Conservation (phyloP, 2,888 invertebrate genomes). For the Eilema caniola region DNA sequence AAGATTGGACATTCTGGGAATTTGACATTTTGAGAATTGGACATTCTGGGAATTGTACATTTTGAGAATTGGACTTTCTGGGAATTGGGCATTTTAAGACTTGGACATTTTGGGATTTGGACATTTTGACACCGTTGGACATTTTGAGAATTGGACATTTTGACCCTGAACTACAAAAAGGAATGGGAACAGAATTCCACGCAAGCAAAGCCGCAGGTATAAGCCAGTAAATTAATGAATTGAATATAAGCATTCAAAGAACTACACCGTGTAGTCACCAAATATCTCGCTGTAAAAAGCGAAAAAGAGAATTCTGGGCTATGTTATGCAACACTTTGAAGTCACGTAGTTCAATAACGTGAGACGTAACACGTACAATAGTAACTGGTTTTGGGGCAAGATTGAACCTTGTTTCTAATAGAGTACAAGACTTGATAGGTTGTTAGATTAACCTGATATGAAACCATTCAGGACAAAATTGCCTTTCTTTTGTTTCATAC, state of each 20-base stretch:
- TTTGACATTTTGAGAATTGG: no score
- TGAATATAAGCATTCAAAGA: not conserved
- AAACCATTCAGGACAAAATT: not conserved
- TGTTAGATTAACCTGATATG: constrained; percentile 25
- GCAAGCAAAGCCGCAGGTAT: no score
- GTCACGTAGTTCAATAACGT: constrained; percentile 43
- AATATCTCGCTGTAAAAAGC: not conserved
- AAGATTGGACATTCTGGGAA: no score
- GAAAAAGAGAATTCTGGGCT: not conserved
- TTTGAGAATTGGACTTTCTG: no score
- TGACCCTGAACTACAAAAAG: no score
- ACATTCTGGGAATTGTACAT: no score
- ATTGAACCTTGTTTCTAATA: constrained; percentile 35
- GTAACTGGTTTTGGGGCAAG: constrained; percentile 40
- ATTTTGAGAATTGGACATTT: no score
- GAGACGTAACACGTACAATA: constrained; percentile 45
- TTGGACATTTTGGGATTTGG: no score
- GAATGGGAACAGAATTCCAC: no score
- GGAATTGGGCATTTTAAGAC: no score
- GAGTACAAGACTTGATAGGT: constrained; percentile 35
- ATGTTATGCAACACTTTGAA: constrained; percentile 32
- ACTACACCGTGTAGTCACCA: no score
- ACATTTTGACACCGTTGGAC: no score
- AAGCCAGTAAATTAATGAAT: not conserved
- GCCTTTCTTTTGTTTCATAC: not conserved